A percentile compares a stretch with the other conserved stretches of the same genome.
Conservation (phyloP, 1,140 invertebrate species). For the Eurosta solidaginis region DNA sequence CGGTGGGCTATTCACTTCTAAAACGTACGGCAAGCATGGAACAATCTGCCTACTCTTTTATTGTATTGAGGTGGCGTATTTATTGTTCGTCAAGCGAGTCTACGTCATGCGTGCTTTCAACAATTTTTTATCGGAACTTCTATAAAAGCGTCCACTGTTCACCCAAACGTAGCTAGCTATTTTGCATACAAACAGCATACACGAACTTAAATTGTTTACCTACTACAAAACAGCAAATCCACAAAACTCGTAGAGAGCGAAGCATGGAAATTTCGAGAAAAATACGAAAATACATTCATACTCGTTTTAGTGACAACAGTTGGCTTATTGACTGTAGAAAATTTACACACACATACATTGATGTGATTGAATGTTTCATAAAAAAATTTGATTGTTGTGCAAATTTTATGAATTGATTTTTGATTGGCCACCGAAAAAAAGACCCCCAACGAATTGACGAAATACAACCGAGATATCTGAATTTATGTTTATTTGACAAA, state of each 20-base stretch:
- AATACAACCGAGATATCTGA: neutral
- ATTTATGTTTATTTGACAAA: neutral
- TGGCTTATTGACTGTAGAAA: neutral
- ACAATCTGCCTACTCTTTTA: too few species aligned
- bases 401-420: slow-evolving; percentile 33
- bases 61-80: too few species aligned
- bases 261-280: neutral
- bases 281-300: too few species aligned
- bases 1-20: too few species aligned
- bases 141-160: too few species aligned
- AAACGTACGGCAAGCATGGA: too few species aligned
- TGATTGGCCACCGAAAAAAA: neutral
- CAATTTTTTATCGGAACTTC: too few species aligned
- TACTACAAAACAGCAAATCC: neutral
- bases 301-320: neutral
- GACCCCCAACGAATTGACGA: neutral
- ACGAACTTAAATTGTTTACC: neutral
- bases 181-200: neutral
- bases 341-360: neutral
- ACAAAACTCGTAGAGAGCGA: neutral
- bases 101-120: too few species aligned
- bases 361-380: neutral
- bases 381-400: slow-evolving; percentile 31
- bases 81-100: too few species aligned
- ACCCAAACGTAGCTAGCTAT: neutral